Evolutionary conservation across 2,797 vertebrate species (phyloP).

Genomic region (Rhynchotus rufescens): DNA sequence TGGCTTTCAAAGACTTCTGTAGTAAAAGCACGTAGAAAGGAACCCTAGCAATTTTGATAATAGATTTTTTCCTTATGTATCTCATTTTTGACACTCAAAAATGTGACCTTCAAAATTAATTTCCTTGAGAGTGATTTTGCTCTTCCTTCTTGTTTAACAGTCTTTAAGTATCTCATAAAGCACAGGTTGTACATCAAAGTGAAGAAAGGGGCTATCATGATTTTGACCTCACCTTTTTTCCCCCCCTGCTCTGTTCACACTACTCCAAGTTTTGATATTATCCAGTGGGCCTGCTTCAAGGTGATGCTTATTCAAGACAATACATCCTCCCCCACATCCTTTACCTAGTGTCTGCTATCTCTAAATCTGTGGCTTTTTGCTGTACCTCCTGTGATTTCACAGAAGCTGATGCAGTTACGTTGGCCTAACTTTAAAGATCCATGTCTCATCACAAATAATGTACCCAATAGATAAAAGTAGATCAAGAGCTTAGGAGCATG

Average conservation of each 20-base stretch:
- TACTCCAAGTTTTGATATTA: background rate
- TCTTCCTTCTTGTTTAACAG: constrained; percentile 38
- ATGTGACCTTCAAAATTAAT: constrained; percentile 54
- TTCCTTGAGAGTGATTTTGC: constrained; percentile 18
- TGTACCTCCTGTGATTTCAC: background rate
- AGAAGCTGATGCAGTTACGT: background rate
- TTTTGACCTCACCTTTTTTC: background rate
- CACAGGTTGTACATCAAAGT: background rate
- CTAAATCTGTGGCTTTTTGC: background rate
- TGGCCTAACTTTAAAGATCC: background rate
- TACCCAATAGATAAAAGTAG: rapidly evolving
- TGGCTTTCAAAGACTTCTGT: background rate
- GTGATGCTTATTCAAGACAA: constrained; percentile 9
- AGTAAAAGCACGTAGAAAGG: constrained; percentile 17
- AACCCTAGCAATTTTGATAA: background rate
- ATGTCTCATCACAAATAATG: background rate
- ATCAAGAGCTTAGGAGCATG: background rate
- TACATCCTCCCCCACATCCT: background rate
- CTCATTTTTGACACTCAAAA: constrained; percentile 52
- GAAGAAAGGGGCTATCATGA: background rate
- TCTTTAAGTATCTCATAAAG: constrained; percentile 30
- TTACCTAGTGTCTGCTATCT: background rate
- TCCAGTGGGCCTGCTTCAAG: background rate
- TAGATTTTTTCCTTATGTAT: background rate
- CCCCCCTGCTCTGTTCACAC: background rate